Percentiles rank a stretch among this genome's conserved stretches.
Evolutionary conservation across 1,140 invertebrate genomes (phyloP).

Genomic region (Akabosia matsudoensis): DNA sequence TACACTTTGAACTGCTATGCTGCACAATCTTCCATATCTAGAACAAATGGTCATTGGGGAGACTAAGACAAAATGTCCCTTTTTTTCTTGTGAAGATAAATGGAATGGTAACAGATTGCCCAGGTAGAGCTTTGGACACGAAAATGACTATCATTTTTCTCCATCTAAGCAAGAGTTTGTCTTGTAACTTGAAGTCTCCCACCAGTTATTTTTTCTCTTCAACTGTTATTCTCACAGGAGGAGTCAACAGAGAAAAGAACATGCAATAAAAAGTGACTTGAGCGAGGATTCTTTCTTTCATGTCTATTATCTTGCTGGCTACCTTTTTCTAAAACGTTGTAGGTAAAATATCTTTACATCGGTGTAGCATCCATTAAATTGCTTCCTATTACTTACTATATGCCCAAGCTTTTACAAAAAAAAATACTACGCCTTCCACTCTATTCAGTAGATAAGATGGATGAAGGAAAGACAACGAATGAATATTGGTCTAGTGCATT

Average conservation of each 20-base stretch:
- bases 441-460: not conserved
- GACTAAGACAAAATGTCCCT: not conserved
- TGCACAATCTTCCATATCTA: conserved; percentile 13
- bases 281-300: not conserved
- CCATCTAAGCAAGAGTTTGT: conserved; percentile 39
- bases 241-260: conserved; percentile 2
- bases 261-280: conserved; percentile 4
- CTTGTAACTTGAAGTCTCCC: not conserved
- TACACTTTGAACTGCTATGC: not conserved
- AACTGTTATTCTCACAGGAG: conserved; percentile 18
- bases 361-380: no score
- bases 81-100: conserved; percentile 39
- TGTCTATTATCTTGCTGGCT: not conserved
- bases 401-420: no score
- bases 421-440: no score
- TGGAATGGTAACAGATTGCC: conserved; percentile 47
- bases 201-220: conserved; percentile 21
- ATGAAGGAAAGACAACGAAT: conserved; percentile 20
- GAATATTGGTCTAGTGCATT: conserved; percentile 34
- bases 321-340: no score
- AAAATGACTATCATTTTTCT: conserved; percentile 48
- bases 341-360: no score
- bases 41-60: conserved; percentile 20
- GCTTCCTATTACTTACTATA: no score
- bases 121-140: conserved; percentile 40